Evolutionary conservation across 2,888 invertebrate genomes (phyloP), one percentile per base, ranked within the genome.

Genomic region (Ctenicera cuprea): DNA sequence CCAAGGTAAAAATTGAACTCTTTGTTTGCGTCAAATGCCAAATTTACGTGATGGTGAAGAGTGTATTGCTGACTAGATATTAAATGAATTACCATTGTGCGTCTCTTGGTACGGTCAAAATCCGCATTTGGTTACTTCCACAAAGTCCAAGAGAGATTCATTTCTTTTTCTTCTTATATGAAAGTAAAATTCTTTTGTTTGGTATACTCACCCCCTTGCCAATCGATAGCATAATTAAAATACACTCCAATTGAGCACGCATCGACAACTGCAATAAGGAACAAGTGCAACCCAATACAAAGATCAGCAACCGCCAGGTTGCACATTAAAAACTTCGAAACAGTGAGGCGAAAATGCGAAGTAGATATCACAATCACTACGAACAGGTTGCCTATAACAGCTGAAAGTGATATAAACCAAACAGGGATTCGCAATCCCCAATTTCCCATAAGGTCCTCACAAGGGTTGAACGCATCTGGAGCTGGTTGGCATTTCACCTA

Each of bases 291-390:
- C 0, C 91, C 93, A 88, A 92, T 92, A 81, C 90, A 90, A 72
- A 93, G 87, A 84, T 93, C 92, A n/a, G 92, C 92, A 50, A 90
- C 87, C 0, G 92, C 92, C 77, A 93, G 85, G 82, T 93, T 92
- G 80, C 92, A 91, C 90, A 93, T 92, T 62, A 92, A 89, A 81
- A 92, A 91, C 81, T 88, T 88, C 75, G 88, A 88, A 18, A 89
- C 89, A 1, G 89, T 88, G 80, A 89, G 85, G 4, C 88, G 85
- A 75, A 88, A 88, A 72, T 87, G 87, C 9, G 88, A 88, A 16
- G 88, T 87, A 9, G 85, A 81, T 26, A 92, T 89, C 3, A 92
- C 91, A 22, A 91, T 86, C 38, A 92, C 88, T 0, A 92, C 92
- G n/a, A 90, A 90, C 26, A 90, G 84, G 82, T 93, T 93, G 57